A percentile compares a stretch with the other conserved stretches of the same genome.
Conservation (phyloP, 2,797 vertebrate species). For the Poeciliopsis paucimaculata region DNA sequence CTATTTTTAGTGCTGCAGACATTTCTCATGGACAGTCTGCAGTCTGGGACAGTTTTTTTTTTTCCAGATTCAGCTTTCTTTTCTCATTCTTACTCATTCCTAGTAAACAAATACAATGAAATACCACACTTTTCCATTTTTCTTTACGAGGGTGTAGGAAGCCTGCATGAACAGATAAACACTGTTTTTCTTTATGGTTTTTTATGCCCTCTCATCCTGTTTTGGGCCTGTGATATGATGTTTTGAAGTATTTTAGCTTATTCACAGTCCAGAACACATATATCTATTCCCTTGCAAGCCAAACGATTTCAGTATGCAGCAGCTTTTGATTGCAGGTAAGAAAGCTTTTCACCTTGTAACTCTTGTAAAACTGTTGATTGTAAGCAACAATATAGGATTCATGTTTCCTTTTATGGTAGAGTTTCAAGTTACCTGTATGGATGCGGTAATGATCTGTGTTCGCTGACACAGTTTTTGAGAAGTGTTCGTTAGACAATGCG, state of each 20-base stretch:
- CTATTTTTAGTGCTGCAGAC: not conserved
- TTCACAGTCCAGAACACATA: not conserved
- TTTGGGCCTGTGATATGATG: not conserved
- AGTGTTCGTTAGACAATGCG: not conserved
- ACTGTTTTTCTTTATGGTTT: not conserved
- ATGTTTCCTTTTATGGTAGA: not conserved
- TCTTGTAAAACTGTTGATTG: not conserved
- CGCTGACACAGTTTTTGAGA: not conserved
- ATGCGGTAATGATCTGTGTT: not conserved
- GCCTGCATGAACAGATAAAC: not conserved
- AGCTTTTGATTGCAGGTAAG: not conserved
- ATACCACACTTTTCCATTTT: not conserved
- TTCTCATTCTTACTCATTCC: not conserved
- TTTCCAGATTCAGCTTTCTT: not conserved
- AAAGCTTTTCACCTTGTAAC: not conserved
- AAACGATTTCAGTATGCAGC: not conserved
- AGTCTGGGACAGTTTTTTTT: not conserved
- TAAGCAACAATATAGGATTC: not conserved
- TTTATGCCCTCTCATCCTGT: not conserved
- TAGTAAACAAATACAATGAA: not conserved
- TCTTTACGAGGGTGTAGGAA: not conserved
- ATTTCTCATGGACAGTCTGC: not conserved
- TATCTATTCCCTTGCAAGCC: not conserved
- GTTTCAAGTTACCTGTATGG: not conserved
- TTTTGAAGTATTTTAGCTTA: not conserved